phyloP scores from a whole-genome alignment of 2,797 vertebrate genomes.

The Erpetoichthys calabaricus region DNA sequence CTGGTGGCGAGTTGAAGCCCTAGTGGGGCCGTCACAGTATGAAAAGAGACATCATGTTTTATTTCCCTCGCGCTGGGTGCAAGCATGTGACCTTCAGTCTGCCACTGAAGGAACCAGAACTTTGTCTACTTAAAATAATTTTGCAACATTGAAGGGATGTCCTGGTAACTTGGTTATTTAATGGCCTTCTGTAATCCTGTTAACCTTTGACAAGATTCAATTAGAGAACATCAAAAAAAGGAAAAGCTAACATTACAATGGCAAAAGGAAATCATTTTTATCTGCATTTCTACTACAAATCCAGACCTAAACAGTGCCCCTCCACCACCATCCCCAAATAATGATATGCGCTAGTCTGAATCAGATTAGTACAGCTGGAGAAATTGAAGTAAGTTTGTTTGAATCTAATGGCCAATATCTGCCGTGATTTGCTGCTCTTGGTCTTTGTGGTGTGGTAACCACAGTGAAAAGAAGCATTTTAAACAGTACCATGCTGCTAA shows the following conservation, averaged over 20 bases:
- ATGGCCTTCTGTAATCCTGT: constrained; percentile 66
- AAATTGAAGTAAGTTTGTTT: too few species aligned
- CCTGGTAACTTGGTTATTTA: constrained; percentile 53
- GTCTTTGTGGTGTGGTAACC: too few species aligned
- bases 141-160: constrained; percentile 14
- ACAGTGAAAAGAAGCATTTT: too few species aligned
- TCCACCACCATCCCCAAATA: too few species aligned
- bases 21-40: background rate
- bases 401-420: too few species aligned
- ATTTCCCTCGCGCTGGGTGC: constrained; percentile 17
- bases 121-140: constrained; percentile 32
- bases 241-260: constrained; percentile 34
- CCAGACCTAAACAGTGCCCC: too few species aligned
- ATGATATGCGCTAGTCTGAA: too few species aligned
- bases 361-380: too few species aligned
- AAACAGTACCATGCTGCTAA: too few species aligned
- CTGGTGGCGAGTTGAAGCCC: background rate
- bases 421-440: too few species aligned
- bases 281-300: too few species aligned
- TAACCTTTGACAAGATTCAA: constrained; percentile 60
- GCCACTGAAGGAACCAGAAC: constrained; percentile 25
- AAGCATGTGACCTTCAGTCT: constrained; percentile 42
- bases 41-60: constrained; percentile 21
- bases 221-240: constrained; percentile 68
- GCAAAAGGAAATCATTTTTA: too few species aligned